Base-by-base conservation (phyloP, 2,888 invertebrate genomes). In the Ophioninae sp. region DNA sequence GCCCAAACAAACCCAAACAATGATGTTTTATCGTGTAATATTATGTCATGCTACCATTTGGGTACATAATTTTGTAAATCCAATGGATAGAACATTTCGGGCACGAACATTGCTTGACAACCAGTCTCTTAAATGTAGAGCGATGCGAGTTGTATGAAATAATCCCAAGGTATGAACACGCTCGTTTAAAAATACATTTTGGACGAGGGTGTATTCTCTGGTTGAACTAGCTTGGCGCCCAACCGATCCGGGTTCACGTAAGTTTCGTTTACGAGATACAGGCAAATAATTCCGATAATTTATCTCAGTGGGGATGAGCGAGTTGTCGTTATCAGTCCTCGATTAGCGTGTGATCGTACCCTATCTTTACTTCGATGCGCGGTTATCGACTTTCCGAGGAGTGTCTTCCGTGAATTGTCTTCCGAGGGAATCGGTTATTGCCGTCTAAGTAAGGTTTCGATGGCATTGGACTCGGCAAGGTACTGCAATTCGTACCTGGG, bases 301-400 rank as follows among this genome's bases (percentile, higher is more conserved):
- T 39, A 77, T 77, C 57, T 23, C 56, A 17, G 56, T 39, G 72
- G 41, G 56, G 57, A 72, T 57, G 70, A 41, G 41, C 64, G 57
- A 20, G 41, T 41, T 70, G 30, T 57, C 62, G 62, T 72, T 79
- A 79, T 72, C 72, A 72, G 72, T 72, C 64, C 69, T 79, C 69
- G 77, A 77, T 77, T 69, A 72, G 65, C 72, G 65, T 70, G 6
- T 65, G 39, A 50, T 64, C 20, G 56, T 57, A n/a, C 41, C 70
- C 59, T 72, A 72, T 65, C 74, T 64, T 44, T 20, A 20, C 57
- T 57, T 41, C 30, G 41, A 72, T 70, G 57, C 57, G 41, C 70
- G 79, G 79, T 72, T 72, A 79, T 79, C 72, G 72, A 79, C 79
- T 57, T 39, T 17, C n/a, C 23, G 70, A 56, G 23, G 70, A 70